Conservation (phyloP, 2,888 invertebrate genomes). For the Ormyrus labotus region DNA sequence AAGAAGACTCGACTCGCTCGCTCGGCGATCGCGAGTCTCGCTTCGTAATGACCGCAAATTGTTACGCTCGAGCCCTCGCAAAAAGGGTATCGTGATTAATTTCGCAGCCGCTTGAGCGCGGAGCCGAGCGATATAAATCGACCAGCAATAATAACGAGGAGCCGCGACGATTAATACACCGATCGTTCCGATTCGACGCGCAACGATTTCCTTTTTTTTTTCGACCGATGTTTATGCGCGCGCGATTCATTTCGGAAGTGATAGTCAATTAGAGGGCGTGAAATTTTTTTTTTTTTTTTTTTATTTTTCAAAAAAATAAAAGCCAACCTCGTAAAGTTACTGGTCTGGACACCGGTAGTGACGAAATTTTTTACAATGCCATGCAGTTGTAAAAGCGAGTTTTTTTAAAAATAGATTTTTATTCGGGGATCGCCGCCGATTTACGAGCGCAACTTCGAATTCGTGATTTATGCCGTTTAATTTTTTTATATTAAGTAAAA, state of each 20-base stretch:
- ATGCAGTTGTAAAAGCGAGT: too few relatives aligned
- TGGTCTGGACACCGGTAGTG: too few relatives aligned
- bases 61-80: slow-evolving; percentile 18
- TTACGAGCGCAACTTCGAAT: too few relatives aligned
- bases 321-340: too few relatives aligned
- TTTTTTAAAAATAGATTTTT: too few relatives aligned
- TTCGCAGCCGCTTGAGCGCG: neutral
- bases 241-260: neutral
- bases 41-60: slow-evolving; percentile 24
- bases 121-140: neutral
- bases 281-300: neutral
- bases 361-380: too few relatives aligned
- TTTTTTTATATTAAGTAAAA: too few relatives aligned
- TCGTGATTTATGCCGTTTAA: too few relatives aligned
- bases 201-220: neutral
- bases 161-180: slow-evolving; percentile 10
- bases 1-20: neutral
- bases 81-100: slow-evolving; percentile 16
- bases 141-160: slow-evolving; percentile 2
- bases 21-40: too few relatives aligned
- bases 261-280: neutral
- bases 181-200: slow-evolving; percentile 15
- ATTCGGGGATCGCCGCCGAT: too few relatives aligned
- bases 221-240: too few relatives aligned
- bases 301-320: too few relatives aligned